A percentile compares a stretch with the other conserved stretches of the same genome.
Evolutionary conservation across 2,113 vertebrate species (phyloP).

Genomic region (Gasterosteus aculeatus): DNA sequence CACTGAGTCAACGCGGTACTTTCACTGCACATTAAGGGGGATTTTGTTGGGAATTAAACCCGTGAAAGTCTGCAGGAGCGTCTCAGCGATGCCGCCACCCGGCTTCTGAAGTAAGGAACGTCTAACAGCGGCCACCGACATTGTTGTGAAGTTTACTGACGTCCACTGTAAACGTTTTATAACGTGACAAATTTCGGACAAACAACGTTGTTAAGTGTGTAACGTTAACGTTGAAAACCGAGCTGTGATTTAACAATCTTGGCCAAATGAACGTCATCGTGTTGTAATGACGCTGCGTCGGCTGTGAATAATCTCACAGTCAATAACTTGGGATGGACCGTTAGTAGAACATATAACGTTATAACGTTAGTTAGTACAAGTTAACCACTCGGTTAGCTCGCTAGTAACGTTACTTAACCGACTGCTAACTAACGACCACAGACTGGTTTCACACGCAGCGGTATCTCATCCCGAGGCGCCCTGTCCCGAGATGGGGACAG

Average conservation of each 20-base stretch:
- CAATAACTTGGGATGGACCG: background rate
- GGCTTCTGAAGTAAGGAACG: conserved; percentile 37
- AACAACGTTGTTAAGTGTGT: too few species aligned
- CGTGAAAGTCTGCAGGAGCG: background rate
- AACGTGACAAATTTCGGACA: too few species aligned
- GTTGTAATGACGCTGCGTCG: background rate
- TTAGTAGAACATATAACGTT: background rate
- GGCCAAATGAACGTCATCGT: too few species aligned
- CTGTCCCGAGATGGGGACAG: background rate
- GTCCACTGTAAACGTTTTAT: too few species aligned
- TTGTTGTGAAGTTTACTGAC: too few species aligned
- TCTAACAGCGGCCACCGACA: too few species aligned
- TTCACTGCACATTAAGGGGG: conserved; percentile 26
- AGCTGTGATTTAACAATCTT: too few species aligned
- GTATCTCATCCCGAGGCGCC: too few species aligned
- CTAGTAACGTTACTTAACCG: too few species aligned
- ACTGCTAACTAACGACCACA: background rate
- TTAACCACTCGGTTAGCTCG: background rate
- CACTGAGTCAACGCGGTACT: conserved; percentile 25
- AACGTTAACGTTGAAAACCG: too few species aligned
- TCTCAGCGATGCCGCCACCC: conserved; percentile 24
- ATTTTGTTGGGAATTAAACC: conserved; percentile 12
- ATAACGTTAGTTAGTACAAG: background rate
- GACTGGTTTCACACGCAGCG: background rate
- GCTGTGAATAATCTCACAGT: background rate